Evolutionary conservation across 2,888 invertebrate species (phyloP).

Genomic region (Pomacea canaliculata): DNA sequence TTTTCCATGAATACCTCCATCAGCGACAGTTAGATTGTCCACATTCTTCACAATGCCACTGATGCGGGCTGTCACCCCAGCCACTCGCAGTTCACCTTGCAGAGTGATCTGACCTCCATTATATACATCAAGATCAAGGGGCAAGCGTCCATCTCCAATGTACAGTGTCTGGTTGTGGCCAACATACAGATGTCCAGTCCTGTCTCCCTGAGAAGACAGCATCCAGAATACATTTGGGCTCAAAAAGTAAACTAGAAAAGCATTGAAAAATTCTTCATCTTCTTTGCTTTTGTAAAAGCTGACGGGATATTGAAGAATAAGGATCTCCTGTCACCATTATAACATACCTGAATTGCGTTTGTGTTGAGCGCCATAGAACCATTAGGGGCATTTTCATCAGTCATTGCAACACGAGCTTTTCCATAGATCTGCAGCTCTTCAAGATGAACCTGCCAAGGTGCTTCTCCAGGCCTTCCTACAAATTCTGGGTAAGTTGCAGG

Average conservation of each 20-base stretch:
- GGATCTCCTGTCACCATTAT: too few relatives aligned
- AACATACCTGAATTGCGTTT: slow-evolving; percentile 30
- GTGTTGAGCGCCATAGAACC: slow-evolving; percentile 36
- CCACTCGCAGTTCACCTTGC: slow-evolving; percentile 50
- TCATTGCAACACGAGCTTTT: slow-evolving; percentile 32
- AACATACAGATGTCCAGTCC: slow-evolving; percentile 47
- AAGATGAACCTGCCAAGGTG: slow-evolving; percentile 32
- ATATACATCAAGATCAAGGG: slow-evolving; percentile 45
- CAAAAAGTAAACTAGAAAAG: background rate
- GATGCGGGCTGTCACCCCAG: slow-evolving; percentile 48
- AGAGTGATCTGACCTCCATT: slow-evolving; percentile 47
- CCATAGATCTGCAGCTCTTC: slow-evolving; percentile 45
- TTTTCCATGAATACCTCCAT: slow-evolving; percentile 41
- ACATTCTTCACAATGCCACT: slow-evolving; percentile 52
- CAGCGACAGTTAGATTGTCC: slow-evolving; percentile 54
- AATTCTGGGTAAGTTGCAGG: slow-evolving; percentile 43
- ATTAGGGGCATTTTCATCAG: background rate
- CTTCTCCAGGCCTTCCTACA: slow-evolving; percentile 26
- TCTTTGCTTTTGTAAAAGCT: background rate
- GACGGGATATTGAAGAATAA: too few relatives aligned
- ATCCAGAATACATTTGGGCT: background rate
- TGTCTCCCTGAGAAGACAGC: slow-evolving; percentile 38
- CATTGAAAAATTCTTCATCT: background rate
- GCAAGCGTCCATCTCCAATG: slow-evolving; percentile 47
- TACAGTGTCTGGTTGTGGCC: slow-evolving; percentile 51